Evolutionary conservation across 2,888 invertebrate species (phyloP).

Genomic region (Zeuzera pyrina): DNA sequence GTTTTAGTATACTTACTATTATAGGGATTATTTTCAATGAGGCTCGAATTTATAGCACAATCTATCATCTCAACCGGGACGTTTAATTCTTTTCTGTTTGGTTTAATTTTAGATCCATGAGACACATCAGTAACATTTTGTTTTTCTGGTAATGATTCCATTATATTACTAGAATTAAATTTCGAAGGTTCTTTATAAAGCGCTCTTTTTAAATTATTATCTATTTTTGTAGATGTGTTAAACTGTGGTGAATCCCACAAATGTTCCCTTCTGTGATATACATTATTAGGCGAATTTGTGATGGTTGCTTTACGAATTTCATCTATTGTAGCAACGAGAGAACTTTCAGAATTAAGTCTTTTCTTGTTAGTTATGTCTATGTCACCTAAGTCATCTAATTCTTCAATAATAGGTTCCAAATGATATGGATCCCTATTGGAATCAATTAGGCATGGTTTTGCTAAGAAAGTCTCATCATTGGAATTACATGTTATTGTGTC

Average conservation of each 20-base stretch:
- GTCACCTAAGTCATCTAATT: conserved; percentile 70
- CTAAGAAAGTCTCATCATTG: conserved; percentile 63
- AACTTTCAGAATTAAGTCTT: conserved; percentile 67
- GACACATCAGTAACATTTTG: conserved; percentile 41
- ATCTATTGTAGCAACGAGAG: conserved; percentile 76
- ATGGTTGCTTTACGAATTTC: conserved; percentile 73
- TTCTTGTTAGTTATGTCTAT: conserved; percentile 50
- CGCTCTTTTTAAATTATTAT: conserved; percentile 48
- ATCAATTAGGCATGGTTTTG: conserved; percentile 72
- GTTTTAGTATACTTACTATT: conserved; percentile 36
- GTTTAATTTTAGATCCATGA: conserved; percentile 37
- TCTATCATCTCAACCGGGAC: too few relatives aligned
- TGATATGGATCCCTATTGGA: conserved; percentile 64
- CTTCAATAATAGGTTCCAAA: conserved; percentile 71
- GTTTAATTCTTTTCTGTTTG: conserved; percentile 34
- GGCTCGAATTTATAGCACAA: conserved; percentile 20
- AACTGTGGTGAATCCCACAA: conserved; percentile 61
- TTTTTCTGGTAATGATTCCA: conserved; percentile 56
- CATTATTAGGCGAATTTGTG: conserved; percentile 71
- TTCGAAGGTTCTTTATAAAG: conserved; percentile 66
- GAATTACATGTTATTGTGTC: conserved; percentile 66
- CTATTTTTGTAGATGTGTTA: conserved; percentile 40
- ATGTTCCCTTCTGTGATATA: conserved; percentile 68
- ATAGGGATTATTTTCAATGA: conserved; percentile 21
- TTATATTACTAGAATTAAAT: conserved; percentile 54